phyloP scores from a whole-genome alignment of 2,888 invertebrate species.

The Conus canariensis region DNA sequence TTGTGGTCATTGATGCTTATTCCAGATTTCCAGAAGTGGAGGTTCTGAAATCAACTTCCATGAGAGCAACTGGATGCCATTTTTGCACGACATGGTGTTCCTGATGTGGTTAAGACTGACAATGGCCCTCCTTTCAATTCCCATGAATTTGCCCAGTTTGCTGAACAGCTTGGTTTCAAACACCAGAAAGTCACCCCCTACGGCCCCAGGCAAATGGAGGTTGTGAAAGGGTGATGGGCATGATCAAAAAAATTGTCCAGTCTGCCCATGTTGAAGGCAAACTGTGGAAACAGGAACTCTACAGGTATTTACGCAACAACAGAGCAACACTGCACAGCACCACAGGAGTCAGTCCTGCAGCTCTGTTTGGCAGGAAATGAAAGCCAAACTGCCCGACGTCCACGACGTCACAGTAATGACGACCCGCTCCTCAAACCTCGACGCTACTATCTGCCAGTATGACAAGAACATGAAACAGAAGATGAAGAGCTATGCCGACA shows the following conservation, averaged over 20 bases:
- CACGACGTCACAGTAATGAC: no score
- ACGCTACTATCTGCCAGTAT: background rate
- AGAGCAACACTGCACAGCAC: background rate
- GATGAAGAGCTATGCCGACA: background rate
- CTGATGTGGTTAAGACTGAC: background rate
- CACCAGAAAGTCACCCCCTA: slow-evolving; percentile 8
- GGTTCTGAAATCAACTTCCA: slow-evolving; percentile 37
- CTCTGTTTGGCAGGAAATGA: background rate
- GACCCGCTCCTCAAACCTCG: no score
- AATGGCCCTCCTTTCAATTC: background rate
- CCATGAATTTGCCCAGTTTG: background rate
- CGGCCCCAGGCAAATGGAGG: background rate
- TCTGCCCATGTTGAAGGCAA: background rate
- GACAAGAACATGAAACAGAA: background rate
- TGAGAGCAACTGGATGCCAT: background rate
- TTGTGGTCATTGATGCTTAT: slow-evolving; percentile 57
- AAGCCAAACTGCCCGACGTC: background rate
- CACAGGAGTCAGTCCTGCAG: background rate
- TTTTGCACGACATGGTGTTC: background rate
- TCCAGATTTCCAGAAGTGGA: slow-evolving; percentile 55
- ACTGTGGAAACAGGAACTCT: background rate
- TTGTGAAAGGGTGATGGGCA: background rate
- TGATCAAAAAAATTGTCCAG: background rate
- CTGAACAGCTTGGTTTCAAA: background rate
- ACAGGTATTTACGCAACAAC: background rate